These are phyloP conservation scores for Hipposideros armiger DNA, from an alignment of 2,113 vertebrate species.

Conservation along the genomic window DNA sequence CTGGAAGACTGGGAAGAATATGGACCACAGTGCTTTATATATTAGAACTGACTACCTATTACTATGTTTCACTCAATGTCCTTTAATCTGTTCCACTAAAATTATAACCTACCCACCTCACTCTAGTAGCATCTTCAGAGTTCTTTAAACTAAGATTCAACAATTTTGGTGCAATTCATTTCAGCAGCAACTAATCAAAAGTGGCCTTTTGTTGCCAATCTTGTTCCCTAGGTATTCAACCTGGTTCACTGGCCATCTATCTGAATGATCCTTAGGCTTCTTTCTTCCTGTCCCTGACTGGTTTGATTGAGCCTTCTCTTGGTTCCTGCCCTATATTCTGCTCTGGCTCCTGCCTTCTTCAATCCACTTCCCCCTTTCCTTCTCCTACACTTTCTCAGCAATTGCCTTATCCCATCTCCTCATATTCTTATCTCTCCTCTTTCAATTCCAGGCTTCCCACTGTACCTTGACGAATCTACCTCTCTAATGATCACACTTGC, in stretches of 20 bases:
- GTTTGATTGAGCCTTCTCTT: background rate
- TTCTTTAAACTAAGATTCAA: background rate
- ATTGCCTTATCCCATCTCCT: background rate
- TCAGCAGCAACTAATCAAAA: background rate
- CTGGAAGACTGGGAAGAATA: background rate
- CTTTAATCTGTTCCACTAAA: conserved; percentile 20
- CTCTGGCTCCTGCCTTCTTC: background rate
- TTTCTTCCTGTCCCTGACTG: background rate
- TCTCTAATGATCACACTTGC: background rate
- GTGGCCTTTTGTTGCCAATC: background rate
- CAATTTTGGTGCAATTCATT: conserved; percentile 35
- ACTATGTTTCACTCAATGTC: background rate
- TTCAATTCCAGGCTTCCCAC: background rate
- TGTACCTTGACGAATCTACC: background rate
- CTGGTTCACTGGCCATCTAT: background rate
- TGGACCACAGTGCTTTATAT: background rate
- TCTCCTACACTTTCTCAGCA: background rate
- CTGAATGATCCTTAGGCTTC: background rate
- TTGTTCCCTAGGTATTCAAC: background rate
- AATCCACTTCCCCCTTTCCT: background rate
- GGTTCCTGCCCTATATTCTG: background rate
- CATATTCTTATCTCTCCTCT: background rate
- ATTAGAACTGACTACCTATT: background rate
- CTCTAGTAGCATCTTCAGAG: background rate
- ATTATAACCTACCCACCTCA: background rate